Conservation (phyloP, 1,140 invertebrate species). For the Musca domestica region DNA sequence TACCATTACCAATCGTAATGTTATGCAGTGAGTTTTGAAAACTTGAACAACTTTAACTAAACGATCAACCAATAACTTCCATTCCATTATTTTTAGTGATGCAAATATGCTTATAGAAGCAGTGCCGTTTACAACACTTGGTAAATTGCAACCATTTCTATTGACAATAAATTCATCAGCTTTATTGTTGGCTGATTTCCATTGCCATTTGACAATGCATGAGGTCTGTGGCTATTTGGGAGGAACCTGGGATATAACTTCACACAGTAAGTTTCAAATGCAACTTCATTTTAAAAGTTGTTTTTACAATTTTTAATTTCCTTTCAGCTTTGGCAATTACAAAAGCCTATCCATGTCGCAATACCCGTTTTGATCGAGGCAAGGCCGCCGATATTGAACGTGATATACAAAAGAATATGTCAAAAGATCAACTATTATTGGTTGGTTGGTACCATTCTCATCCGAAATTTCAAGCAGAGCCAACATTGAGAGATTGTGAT, state of each 20-base stretch:
- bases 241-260: slow-evolving; percentile 91
- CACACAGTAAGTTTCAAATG: slow-evolving; percentile 74
- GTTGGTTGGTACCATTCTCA: slow-evolving; percentile 98
- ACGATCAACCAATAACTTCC: not conserved
- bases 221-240: slow-evolving; percentile 94
- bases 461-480: slow-evolving; percentile 81
- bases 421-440: slow-evolving; percentile 74
- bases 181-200: slow-evolving; percentile 85
- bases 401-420: slow-evolving; percentile 80
- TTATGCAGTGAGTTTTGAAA: slow-evolving; percentile 63
- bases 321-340: slow-evolving; percentile 78
- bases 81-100: slow-evolving; percentile 64
- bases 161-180: slow-evolving; percentile 87
- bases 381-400: slow-evolving; percentile 70
- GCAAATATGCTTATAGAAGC: slow-evolving; percentile 84
- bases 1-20: slow-evolving; percentile 66
- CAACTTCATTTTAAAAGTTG: too few relatives aligned
- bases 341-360: slow-evolving; percentile 85
- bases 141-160: slow-evolving; percentile 88
- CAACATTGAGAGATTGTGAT: slow-evolving; percentile 86
- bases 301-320: slow-evolving; percentile 4
- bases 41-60: not conserved
- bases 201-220: slow-evolving; percentile 86
- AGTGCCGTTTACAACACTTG: slow-evolving; percentile 79
- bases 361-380: slow-evolving; percentile 74